Percentiles rank a stretch among this genome's conserved stretches.
Conservation (phyloP, 2,888 invertebrate genomes). For the Torymus auratus region DNA sequence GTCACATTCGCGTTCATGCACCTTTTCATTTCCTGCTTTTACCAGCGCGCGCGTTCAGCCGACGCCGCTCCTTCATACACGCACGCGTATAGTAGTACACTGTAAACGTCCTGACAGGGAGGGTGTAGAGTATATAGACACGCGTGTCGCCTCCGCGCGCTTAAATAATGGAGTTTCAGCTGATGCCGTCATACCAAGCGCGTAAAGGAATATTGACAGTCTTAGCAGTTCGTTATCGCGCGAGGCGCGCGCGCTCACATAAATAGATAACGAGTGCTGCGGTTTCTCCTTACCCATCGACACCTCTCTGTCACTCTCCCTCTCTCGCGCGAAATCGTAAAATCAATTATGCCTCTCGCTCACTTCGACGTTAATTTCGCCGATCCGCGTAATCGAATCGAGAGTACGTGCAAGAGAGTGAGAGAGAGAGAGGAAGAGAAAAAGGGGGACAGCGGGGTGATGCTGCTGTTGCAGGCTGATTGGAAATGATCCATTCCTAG, state of each 20-base stretch:
- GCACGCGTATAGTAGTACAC: not conserved
- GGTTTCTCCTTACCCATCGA: not conserved
- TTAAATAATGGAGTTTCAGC: conserved; percentile 33
- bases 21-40: conserved; percentile 48
- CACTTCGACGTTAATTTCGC: not conserved
- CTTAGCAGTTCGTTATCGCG: conserved; percentile 47
- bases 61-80: no score
- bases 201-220: conserved; percentile 33
- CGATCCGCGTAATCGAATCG: not conserved
- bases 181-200: not conserved
- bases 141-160: not conserved
- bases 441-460: no score
- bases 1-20: not conserved
- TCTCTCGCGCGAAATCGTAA: conserved; percentile 24
- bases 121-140: no score
- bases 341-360: conserved; percentile 40
- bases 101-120: not conserved
- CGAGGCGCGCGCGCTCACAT: not conserved
- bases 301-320: not conserved
- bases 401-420: not conserved
- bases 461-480: no score
- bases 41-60: not conserved
- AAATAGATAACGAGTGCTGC: conserved; percentile 47
- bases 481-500: no score
- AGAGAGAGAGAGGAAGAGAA: no score